Evolutionary conservation across 1,140 invertebrate genomes (phyloP).

Genomic region (Drosophila arawakana): DNA sequence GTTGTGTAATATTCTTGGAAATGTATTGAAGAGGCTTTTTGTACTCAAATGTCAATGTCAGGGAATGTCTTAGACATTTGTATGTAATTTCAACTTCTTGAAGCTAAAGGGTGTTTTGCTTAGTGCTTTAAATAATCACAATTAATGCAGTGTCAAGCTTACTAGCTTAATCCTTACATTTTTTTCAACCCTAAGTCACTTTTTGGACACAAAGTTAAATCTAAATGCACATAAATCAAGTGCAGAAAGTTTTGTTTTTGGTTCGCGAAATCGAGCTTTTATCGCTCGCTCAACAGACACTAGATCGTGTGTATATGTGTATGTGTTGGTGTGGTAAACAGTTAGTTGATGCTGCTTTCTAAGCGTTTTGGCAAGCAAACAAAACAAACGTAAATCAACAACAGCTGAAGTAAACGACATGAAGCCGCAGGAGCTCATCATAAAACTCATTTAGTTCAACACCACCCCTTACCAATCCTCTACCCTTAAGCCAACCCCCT

Average conservation of each 20-base stretch:
- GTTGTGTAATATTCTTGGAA: not conserved
- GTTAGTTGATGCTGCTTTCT: constrained; percentile 73
- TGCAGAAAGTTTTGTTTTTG: constrained; percentile 72
- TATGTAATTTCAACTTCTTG: constrained; percentile 30
- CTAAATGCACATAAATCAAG: constrained; percentile 78
- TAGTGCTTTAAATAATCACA: constrained; percentile 76
- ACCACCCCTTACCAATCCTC: constrained; percentile 30
- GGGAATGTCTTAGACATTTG: not conserved
- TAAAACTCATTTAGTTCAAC: constrained; percentile 77
- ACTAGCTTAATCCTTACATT: constrained; percentile 12
- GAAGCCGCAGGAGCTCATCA: constrained; percentile 72
- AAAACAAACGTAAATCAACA: constrained; percentile 81
- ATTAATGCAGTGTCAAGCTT: constrained; percentile 57
- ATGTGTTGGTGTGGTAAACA: constrained; percentile 42
- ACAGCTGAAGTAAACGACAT: constrained; percentile 42
- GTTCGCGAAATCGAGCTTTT: constrained; percentile 58
- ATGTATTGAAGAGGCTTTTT: not conserved
- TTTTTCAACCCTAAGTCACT: not conserved
- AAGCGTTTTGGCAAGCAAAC: constrained; percentile 71
- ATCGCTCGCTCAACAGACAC: constrained; percentile 62
- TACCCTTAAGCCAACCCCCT: not conserved
- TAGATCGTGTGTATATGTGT: constrained; percentile 13
- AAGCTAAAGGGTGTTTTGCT: constrained; percentile 21
- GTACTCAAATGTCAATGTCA: not conserved
- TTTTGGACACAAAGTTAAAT: constrained; percentile 69